Base-by-base conservation (phyloP, 92 coral and sea anemone species). In the Epizoanthus illoricatus region DNA sequence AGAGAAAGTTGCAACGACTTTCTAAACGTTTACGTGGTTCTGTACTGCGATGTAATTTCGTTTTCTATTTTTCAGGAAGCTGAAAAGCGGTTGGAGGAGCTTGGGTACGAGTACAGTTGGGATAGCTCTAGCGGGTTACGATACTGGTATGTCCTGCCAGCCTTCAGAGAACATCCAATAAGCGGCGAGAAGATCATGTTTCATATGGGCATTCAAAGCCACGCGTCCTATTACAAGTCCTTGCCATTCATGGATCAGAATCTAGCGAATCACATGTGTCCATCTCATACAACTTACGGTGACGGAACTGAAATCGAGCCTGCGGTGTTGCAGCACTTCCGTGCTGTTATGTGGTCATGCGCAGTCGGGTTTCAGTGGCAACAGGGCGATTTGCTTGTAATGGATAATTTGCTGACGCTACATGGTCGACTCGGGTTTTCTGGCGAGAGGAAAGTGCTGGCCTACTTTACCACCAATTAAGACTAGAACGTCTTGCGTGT, bases 301-400 rank as follows among this genome's bases (percentile, higher is more conserved):
- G 92, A 87, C 49, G 91, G 89, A 11, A 82, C 71, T 41, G 87
- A 55, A 33, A 84, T 91, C 11, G 90, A 86, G 62, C 89, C 85
- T 69, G 95, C 87, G 57, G 85, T 81, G 21, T 15, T 89, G 7
- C 86, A 92, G 67, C 95, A 89, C 89, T 36, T 92, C 59, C 90
- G 92, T 24, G 87, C 82, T 24, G 69, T 68, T 5, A 49, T 74
- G 15, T 92, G 95, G 92, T 45, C 58, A 20, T 69, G 85, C 73
- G 84, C 90, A 9, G 92, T 91, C 4, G 92, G 95, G 7, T 80
- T 84, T 66, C 84, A 84, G 49, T 87, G 88, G 88, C 83, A 79
- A 61, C 71, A 45, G 58, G 70, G 84, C 4, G 93, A 90, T 47
- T 16, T 90, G 52, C 36, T 90, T 15, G 87, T 87, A 7, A 8